Evolutionary conservation across 2,797 vertebrate genomes (phyloP).

Genomic region (Meda fulgida): DNA sequence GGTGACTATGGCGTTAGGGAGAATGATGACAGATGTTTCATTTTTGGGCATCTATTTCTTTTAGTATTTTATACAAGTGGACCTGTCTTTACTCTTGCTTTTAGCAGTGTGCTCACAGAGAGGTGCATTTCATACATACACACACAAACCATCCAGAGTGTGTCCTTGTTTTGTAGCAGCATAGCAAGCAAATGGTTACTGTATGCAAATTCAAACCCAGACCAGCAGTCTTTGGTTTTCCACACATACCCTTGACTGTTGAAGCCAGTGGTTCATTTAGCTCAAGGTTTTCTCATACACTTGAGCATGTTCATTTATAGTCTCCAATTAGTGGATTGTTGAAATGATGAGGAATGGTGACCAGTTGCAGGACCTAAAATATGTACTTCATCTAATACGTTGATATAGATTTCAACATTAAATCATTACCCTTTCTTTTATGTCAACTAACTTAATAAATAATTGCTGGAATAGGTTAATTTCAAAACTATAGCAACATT

Average conservation of each 20-base stretch:
- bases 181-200: neutral
- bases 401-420: neutral
- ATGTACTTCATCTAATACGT: neutral
- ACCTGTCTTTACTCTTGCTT: neutral
- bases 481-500: neutral
- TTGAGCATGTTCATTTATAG: neutral
- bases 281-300: neutral
- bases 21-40: neutral
- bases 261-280: constrained; percentile 6
- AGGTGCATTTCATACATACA: constrained; percentile 21
- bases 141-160: constrained; percentile 36
- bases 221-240: constrained; percentile 18
- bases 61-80: constrained; percentile 27
- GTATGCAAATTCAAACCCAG: neutral
- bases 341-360: neutral
- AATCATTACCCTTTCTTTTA: neutral
- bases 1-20: too few species aligned
- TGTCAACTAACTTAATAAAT: neutral
- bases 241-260: neutral
- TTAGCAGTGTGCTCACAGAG: constrained; percentile 44
- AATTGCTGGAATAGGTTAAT: neutral
- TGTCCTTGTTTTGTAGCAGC: constrained; percentile 22
- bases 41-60: neutral
- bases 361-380: neutral
- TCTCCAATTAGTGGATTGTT: neutral